Percentiles rank a stretch among this genome's conserved stretches.
These are phyloP conservation scores for Tetramorium parvispinum DNA, from an alignment of 1,140 invertebrate species.

Conservation along the genomic window DNA sequence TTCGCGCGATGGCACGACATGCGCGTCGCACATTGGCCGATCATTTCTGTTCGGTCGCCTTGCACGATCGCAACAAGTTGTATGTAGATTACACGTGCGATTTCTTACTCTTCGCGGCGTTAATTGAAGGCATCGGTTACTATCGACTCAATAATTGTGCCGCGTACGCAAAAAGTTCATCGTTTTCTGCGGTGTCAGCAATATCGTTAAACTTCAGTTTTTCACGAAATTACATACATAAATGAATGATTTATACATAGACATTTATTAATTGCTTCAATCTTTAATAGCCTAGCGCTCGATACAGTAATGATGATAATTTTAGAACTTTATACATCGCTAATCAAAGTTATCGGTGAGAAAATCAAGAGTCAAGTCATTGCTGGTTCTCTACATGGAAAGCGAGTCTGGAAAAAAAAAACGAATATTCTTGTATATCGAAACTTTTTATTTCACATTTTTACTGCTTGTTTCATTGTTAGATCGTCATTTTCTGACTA, in stretches of 20 bases:
- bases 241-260: neutral
- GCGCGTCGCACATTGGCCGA: conserved; percentile 3
- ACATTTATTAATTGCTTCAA: neutral
- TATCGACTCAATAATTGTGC: neutral
- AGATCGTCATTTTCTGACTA: neutral
- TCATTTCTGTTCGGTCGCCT: conserved; percentile 8
- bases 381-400: neutral
- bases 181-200: neutral
- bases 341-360: neutral
- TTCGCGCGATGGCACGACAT: conserved; percentile 32
- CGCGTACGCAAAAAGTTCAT: neutral
- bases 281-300: neutral
- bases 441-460: neutral
- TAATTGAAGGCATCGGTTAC: conserved; percentile 36
- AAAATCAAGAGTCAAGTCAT: neutral
- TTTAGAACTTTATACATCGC: neutral
- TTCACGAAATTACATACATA: neutral
- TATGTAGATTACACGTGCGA: conserved; percentile 34
- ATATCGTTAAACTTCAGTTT: neutral
- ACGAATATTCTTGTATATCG: neutral
- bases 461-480: neutral
- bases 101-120: neutral
- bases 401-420: neutral
- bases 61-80: neutral
- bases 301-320: neutral